These are phyloP conservation scores for Spermophilus dauricus DNA, from an alignment of 2,113 vertebrate genomes.

Conservation along the genomic window DNA sequence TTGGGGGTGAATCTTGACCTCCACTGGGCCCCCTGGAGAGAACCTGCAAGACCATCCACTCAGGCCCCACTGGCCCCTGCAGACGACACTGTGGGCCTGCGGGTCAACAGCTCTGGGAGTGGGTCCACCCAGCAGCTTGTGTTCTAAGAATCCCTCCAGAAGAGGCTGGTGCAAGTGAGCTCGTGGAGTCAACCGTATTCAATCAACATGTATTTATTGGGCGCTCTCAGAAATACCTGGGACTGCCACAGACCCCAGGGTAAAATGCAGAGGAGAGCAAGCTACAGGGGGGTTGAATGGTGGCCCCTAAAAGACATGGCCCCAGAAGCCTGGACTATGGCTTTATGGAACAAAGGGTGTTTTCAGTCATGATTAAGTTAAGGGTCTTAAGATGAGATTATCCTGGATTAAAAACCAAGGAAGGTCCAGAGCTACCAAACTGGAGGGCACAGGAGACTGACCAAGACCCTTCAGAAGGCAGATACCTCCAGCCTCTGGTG, in stretches of 20 bases:
- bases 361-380: background rate
- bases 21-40: background rate
- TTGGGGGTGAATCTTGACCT: background rate
- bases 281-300: rapidly evolving
- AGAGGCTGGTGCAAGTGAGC: background rate
- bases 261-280: background rate
- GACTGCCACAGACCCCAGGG: background rate
- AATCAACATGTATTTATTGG: background rate
- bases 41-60: background rate
- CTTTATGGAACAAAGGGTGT: background rate
- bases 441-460: background rate
- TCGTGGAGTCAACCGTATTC: background rate
- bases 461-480: background rate
- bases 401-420: background rate
- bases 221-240: background rate
- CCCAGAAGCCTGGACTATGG: background rate
- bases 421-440: too few relatives aligned
- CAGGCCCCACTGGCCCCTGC: too few relatives aligned
- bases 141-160: background rate
- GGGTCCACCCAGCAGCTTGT: background rate
- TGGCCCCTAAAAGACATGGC: background rate
- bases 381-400: background rate
- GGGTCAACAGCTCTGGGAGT: background rate
- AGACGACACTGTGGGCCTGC: background rate
- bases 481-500: background rate